Evolutionary conservation across 35 echinoderm and acorn worm genomes (phyloP), one percentile per base, ranked within the genome.

Genomic region (Ophiothrix spiculata): DNA sequence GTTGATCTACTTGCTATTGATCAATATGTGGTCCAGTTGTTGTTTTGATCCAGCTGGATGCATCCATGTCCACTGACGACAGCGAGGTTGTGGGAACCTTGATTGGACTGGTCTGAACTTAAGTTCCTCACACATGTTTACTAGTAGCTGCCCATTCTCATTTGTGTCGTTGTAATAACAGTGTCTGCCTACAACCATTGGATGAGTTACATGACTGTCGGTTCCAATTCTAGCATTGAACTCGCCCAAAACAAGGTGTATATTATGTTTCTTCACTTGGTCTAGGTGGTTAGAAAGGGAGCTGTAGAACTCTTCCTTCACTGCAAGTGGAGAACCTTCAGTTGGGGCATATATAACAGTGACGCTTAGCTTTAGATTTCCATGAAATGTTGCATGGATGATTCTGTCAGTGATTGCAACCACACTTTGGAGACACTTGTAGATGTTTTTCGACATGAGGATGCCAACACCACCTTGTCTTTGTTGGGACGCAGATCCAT

Each of bases 381-480:
- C 84, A 60, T 77, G 33, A 37, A 86, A 86, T 29, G 84, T 77
- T 77, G 75, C 84, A 78, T 42, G 54, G 0, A 86, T 10, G n/a
- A 86, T 86, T 49, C 75, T 86, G 38, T 86, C 74, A 40, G 84
- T 36, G 32, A 86, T 78, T 3, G 1, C 39, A 42, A 42, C 84
- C 21, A 86, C 75, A 4, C 75, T 86, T 42, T 78, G 74, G 1
- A 86, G 37, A 35, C 40, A 86, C 35, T 56, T 86, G 75, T 86
- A 78, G 84, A 78, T 86, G 42, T 4, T 21, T 86, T 78, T 78
- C 28, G 84, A 86, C 84, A 86, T 86, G 33, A 86, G 38, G 12
- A 86, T n/a, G 17, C 84, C 84, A 42, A 86, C 84, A 31, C 84
- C 84, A 8, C 84, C 84, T 45, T 77, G 82, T 32, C 82, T 75